Conservation (phyloP, 2,113 vertebrate genomes). For the Clarias batrachus region DNA sequence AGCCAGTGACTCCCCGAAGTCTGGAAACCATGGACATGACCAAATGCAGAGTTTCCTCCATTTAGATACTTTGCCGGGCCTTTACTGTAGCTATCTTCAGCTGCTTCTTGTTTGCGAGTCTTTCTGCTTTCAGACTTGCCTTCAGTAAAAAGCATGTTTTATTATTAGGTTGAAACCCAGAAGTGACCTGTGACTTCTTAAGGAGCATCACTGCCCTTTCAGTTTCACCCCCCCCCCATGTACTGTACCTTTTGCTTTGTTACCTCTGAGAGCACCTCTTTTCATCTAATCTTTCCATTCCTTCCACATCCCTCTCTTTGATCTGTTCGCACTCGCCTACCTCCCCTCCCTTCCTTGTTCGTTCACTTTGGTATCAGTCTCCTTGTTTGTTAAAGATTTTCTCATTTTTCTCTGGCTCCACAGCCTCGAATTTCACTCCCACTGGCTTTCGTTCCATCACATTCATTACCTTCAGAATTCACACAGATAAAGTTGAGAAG, state of each 20-base stretch:
- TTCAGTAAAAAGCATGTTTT: no score
- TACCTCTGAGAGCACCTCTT: constrained; percentile 46
- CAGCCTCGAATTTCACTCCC: constrained; percentile 33
- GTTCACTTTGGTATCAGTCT: constrained; percentile 60
- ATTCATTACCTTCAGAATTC: constrained; percentile 46
- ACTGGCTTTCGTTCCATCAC: constrained; percentile 33
- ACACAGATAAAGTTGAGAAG: constrained; percentile 63
- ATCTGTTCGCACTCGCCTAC: constrained; percentile 57
- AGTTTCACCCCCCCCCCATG: constrained; percentile 25
- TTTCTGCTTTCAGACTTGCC: no score
- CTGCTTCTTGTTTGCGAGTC: no score
- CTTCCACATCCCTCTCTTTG: constrained; percentile 53
- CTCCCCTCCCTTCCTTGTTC: constrained; percentile 26
- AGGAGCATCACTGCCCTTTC: constrained; percentile 44
- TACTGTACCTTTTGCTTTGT: constrained; percentile 41
- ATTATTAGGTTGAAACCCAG: background rate
- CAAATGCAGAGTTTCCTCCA: no score
- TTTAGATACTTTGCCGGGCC: no score
- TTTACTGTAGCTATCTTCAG: no score
- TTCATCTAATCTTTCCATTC: constrained; percentile 59
- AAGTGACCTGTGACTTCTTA: constrained; percentile 62
- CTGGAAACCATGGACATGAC: no score
- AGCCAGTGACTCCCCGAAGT: no score
- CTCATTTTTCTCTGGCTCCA: constrained; percentile 34
- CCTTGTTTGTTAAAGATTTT: constrained; percentile 61